These are phyloP conservation scores for Arrhopalites spinosus DNA, from an alignment of 2,888 invertebrate genomes.

Conservation along the genomic window DNA sequence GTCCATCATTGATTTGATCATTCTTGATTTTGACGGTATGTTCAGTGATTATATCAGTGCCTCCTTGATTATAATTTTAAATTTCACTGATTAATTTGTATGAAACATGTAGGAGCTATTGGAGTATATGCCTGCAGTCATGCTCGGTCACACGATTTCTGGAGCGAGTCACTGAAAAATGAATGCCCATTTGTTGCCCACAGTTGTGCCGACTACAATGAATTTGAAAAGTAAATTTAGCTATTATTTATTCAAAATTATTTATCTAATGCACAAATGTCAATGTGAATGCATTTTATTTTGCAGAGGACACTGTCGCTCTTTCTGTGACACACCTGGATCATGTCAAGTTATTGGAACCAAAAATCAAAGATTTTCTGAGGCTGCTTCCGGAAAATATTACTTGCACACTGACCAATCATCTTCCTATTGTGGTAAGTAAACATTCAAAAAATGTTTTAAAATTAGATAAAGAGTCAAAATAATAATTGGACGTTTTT, in stretches of 20 bases:
- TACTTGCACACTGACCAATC: slow-evolving; percentile 48
- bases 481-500: no score
- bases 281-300: background rate
- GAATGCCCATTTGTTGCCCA: slow-evolving; percentile 59
- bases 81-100: background rate
- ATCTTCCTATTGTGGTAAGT: slow-evolving; percentile 50
- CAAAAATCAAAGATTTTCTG: slow-evolving; percentile 32
- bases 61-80: background rate
- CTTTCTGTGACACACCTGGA: slow-evolving; percentile 42
- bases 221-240: slow-evolving; percentile 57
- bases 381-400: slow-evolving; percentile 40
- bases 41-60: background rate
- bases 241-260: background rate
- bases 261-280: background rate
- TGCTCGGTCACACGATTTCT: slow-evolving; percentile 53
- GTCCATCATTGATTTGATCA: slow-evolving; percentile 51
- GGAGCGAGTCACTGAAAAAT: slow-evolving; percentile 54
- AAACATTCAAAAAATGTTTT: background rate
- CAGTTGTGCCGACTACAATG: slow-evolving; percentile 58
- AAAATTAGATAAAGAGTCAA: background rate
- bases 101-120: slow-evolving; percentile 31
- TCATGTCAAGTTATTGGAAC: slow-evolving; percentile 48
- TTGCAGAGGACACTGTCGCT: slow-evolving; percentile 49
- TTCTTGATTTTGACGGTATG: slow-evolving; percentile 49
- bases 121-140: slow-evolving; percentile 55